These are phyloP conservation scores for Malurus alboscapulatus DNA, from an alignment of 2,113 vertebrate genomes.

Conservation along the genomic window DNA sequence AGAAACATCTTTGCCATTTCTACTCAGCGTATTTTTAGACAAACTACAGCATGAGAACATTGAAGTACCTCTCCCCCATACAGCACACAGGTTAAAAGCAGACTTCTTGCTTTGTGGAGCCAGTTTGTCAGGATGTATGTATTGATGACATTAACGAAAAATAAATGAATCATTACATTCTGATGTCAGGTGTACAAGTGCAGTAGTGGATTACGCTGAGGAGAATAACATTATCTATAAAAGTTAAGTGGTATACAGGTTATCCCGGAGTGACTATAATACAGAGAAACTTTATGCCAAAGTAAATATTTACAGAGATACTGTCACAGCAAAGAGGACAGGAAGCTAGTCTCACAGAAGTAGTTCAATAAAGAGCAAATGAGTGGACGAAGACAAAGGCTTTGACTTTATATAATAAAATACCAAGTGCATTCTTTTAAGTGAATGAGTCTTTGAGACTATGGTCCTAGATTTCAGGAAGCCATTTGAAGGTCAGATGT, in stretches of 20 bases:
- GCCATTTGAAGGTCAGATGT: constrained; percentile 34
- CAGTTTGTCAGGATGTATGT: not conserved
- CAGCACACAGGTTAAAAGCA: constrained; percentile 30
- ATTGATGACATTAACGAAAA: constrained; percentile 27
- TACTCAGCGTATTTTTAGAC: not conserved
- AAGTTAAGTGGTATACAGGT: constrained; percentile 41
- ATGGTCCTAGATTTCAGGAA: constrained; percentile 53
- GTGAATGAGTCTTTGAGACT: constrained; percentile 57
- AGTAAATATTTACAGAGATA: constrained; percentile 60
- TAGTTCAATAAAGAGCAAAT: constrained; percentile 43
- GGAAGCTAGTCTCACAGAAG: constrained; percentile 49
- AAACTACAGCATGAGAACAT: constrained; percentile 42
- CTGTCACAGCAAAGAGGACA: constrained; percentile 57
- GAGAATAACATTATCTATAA: constrained; percentile 23
- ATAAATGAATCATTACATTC: constrained; percentile 57
- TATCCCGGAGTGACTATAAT: constrained; percentile 38
- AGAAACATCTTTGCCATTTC: constrained; percentile 30
- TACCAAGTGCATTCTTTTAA: constrained; percentile 64
- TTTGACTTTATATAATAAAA: constrained; percentile 68
- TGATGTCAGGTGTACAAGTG: constrained; percentile 64
- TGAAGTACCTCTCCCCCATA: not conserved
- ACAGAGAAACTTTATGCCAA: constrained; percentile 51
- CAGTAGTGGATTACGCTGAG: constrained; percentile 43
- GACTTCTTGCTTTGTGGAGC: constrained; percentile 9
- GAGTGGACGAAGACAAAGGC: constrained; percentile 21